These are phyloP conservation scores for Aurelia aurita DNA, from an alignment of 30 jellyfish, hydroid and myxozoan species.

Conservation along the genomic window DNA sequence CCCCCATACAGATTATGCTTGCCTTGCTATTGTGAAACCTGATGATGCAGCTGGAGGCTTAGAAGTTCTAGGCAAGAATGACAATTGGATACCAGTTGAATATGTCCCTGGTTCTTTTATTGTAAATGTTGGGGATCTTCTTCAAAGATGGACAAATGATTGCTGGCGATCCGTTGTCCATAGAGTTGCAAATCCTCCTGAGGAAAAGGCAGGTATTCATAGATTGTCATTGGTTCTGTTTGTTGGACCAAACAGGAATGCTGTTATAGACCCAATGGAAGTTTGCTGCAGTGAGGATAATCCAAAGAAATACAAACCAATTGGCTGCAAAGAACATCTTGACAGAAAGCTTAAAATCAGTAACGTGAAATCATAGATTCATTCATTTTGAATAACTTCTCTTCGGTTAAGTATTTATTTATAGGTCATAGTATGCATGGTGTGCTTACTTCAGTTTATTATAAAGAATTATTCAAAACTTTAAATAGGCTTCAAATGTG, in stretches of 20 bases:
- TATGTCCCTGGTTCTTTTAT: slow-evolving; percentile 51
- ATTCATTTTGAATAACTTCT: too few relatives aligned
- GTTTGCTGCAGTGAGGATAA: slow-evolving; percentile 40
- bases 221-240: slow-evolving; percentile 60
- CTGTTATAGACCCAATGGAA: slow-evolving; percentile 47
- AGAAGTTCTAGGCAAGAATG: slow-evolving; percentile 52
- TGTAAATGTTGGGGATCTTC: slow-evolving; percentile 62
- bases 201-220: slow-evolving; percentile 22
- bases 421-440: too few relatives aligned
- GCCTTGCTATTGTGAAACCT: slow-evolving; percentile 61
- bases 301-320: slow-evolving; percentile 57
- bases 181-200: slow-evolving; percentile 78
- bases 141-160: slow-evolving; percentile 77
- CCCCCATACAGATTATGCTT: slow-evolving; percentile 71
- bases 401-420: too few relatives aligned
- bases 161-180: slow-evolving; percentile 76
- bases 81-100: slow-evolving; percentile 55
- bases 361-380: slow-evolving; percentile 13
- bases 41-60: slow-evolving; percentile 71
- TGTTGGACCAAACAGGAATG: slow-evolving; percentile 76
- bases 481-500: too few relatives aligned
- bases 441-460: too few relatives aligned
- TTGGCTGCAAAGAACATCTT: slow-evolving; percentile 63
- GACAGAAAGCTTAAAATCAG: slow-evolving; percentile 50
- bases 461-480: too few relatives aligned